Evolutionary conservation across 1,140 invertebrate genomes (phyloP), one percentile per base, ranked within the genome.

Genomic region (Zaprionus taronus): DNA sequence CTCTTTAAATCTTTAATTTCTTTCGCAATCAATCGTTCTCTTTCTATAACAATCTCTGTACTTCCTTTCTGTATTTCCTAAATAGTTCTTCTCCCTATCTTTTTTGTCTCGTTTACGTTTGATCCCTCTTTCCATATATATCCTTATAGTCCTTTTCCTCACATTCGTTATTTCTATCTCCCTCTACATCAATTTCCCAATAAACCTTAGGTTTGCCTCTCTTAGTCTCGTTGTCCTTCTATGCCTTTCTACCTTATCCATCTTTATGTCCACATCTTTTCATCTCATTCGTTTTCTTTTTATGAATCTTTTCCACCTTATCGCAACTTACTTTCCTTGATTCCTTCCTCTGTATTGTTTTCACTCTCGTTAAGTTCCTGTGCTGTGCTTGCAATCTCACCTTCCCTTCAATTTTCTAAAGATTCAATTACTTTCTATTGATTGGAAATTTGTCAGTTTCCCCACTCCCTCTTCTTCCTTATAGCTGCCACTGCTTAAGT

Each of bases 391-490:
- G 41, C 22, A 51, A 24, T 51, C 47, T 24, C 22, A 51, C 20
- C 47, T 24, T 12, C 47, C 47, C 1, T 51, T 11, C 20, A 24
- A 51, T 14, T 20, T 22, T 53, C 14, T 22, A 24, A 38, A 24
- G 12, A 41, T 60, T 22, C 31, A 56, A 56, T 66, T 56, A 56
- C 22, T 28, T 66, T 28, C 26, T 56, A 56, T 66, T 56, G 63
- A 56, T 66, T 66, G 63, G 7, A 66, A 41, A 56, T 66, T 66
- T 66, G 51, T 66, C 53, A 55, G 51, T 44, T 66, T 57, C 34
- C 47, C 11, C 47, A 51, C n/a, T 11, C 47, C 9, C 1, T 3
- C 47, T 5, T 4, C 9, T 20, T 15, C 9, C 9, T 20, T 15
- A 9, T 9, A 17, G 49, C 36, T n/a, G 24, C 4, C 20, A 4